These are phyloP conservation scores for Oceanodroma leucorhoa DNA, from an alignment of 2,797 vertebrate species.

Conservation along the genomic window DNA sequence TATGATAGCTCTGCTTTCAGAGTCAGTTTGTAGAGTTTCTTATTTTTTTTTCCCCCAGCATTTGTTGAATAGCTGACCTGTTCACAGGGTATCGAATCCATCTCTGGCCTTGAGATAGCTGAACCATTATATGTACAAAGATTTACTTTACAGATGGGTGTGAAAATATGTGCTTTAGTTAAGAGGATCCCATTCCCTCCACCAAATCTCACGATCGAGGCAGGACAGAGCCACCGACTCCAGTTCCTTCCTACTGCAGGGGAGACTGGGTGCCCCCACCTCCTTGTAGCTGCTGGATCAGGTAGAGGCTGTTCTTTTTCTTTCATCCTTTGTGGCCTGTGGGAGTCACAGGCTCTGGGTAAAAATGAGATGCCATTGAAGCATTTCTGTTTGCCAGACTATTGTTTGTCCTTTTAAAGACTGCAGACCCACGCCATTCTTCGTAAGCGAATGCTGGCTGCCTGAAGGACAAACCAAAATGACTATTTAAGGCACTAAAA, in stretches of 20 bases:
- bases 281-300: neutral
- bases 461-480: conserved; percentile 45
- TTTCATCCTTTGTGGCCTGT: neutral
- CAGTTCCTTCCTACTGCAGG: neutral
- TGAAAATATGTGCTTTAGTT: neutral
- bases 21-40: neutral
- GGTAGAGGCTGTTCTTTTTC: neutral
- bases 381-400: conserved; percentile 21
- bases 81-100: neutral
- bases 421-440: conserved; percentile 28
- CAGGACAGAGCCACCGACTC: neutral
- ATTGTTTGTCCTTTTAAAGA: conserved; percentile 52
- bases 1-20: neutral
- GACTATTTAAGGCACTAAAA: conserved; percentile 56
- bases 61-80: neutral
- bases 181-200: neutral
- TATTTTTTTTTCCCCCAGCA: too few species aligned
- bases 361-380: neutral
- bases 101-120: neutral
- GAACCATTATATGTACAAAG: neutral
- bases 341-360: neutral
- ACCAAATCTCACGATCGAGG: neutral
- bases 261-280: neutral
- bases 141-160: neutral
- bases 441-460: neutral